Conservation (phyloP, 2,113 vertebrate species). For the Lagopus muta region DNA sequence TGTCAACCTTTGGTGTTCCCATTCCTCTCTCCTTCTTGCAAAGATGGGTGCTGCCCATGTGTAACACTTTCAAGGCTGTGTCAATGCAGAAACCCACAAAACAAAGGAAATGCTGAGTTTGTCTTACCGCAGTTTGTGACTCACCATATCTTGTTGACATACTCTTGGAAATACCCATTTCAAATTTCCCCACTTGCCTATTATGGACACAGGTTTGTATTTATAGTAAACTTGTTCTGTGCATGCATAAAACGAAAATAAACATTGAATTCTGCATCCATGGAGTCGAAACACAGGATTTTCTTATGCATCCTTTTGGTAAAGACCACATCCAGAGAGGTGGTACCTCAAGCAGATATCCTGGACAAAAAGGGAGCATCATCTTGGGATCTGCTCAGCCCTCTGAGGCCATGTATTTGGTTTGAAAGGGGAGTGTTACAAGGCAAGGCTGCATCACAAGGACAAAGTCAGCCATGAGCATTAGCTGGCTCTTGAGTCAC, state of each 20-base stretch:
- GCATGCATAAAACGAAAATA: accelerated
- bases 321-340: accelerated
- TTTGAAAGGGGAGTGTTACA: background rate
- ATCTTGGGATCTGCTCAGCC: background rate
- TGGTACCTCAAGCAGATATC: background rate
- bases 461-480: background rate
- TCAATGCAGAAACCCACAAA: background rate
- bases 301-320: background rate
- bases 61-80: background rate
- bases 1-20: accelerated
- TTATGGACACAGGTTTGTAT: background rate
- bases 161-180: constrained; percentile 29
- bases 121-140: background rate
- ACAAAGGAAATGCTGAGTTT: constrained; percentile 28
- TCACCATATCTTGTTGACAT: background rate
- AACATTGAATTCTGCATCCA: background rate
- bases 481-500: background rate
- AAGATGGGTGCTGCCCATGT: accelerated
- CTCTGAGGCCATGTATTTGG: background rate
- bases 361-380: background rate
- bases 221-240: background rate
- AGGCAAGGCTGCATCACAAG: background rate
- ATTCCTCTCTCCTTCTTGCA: background rate
- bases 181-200: background rate
- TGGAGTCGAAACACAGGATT: background rate